phyloP scores from a whole-genome alignment of 2,888 invertebrate species.

The Sarcophaga caerulescens region DNA sequence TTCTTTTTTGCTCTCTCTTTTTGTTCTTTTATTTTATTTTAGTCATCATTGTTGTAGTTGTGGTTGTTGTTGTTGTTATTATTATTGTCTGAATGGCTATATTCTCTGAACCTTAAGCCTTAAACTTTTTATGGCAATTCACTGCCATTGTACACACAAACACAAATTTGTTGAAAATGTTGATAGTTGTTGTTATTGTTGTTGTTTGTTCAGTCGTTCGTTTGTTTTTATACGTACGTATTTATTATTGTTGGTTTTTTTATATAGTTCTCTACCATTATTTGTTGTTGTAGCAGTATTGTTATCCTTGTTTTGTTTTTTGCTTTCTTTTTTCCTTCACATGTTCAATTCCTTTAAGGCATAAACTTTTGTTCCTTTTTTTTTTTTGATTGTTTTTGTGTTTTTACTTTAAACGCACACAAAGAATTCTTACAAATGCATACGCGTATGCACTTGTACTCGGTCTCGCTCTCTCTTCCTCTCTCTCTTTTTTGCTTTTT shows the following conservation, averaged over 20 bases:
- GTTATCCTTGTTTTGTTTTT: conserved; percentile 27
- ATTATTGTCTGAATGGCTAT: conserved; percentile 33
- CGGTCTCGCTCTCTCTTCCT: not conserved
- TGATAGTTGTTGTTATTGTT: conserved; percentile 45
- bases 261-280: not conserved
- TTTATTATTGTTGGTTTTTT: conserved; percentile 32
- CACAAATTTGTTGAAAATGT: conserved; percentile 41
- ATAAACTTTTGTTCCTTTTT: conserved; percentile 34
- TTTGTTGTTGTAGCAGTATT: conserved; percentile 31
- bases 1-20: not conserved
- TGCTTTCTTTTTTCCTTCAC: conserved; percentile 6
- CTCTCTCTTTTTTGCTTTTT: too few species aligned
- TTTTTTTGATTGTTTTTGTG: not conserved
- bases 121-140: conserved; percentile 55
- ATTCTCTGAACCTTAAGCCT: conserved; percentile 60
- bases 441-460: not conserved
- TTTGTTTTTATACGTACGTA: conserved; percentile 31
- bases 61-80: conserved; percentile 34
- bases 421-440: not conserved
- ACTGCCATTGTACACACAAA: conserved; percentile 32
- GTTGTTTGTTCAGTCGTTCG: not conserved
- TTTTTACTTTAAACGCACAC: not conserved
- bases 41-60: conserved; percentile 15
- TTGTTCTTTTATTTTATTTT: conserved; percentile 16
- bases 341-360: conserved; percentile 56